Evolutionary conservation across 2,888 invertebrate species (phyloP), one percentile per base, ranked within the genome.

Genomic region (Lycaena phlaeas): DNA sequence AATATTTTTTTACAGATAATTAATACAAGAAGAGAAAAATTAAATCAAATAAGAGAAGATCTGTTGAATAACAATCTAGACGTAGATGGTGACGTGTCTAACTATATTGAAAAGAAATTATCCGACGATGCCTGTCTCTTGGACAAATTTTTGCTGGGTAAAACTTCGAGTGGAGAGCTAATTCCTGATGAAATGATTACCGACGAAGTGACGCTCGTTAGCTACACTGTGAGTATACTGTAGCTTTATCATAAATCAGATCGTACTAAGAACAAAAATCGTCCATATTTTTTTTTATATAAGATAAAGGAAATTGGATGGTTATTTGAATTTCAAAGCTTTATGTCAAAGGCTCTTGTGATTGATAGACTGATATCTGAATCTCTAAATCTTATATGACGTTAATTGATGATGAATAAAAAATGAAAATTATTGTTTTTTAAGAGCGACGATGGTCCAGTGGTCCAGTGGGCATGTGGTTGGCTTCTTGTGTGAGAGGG

Each of bases 201-300:
- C 31, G 61, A 62, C 29, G 62, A 63, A 51, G 49, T 62, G 14
- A 60, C 52, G 26, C 52, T 63, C 6, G 37, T 60, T 5, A 51
- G 55, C 29, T 63, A 53, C 38, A 61, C 63, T 12, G 63, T 63
- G 52, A 55, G 51, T 45, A 27, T 22, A 28, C 18, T 36, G 31
- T 38, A 25, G n/a, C n/a, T n/a, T n/a, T n/a, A n/a, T n/a, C n/a
- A n/a, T n/a, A n/a, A n/a, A n/a, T n/a, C n/a, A n/a, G n/a, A n/a
- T n/a, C n/a, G n/a, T n/a, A n/a, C n/a, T n/a, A n/a, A n/a, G n/a
- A n/a, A n/a, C n/a, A n/a, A n/a, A n/a, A n/a, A n/a, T n/a, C n/a
- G n/a, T n/a, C n/a, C n/a, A n/a, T n/a, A n/a, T n/a, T n/a, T n/a
- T n/a, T n/a, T n/a, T n/a, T n/a, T n/a, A n/a, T n/a, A n/a, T 25